A percentile compares a stretch with the other conserved stretches of the same genome.
Conservation (phyloP, 2,797 vertebrate species). For the Alectoris magna region DNA sequence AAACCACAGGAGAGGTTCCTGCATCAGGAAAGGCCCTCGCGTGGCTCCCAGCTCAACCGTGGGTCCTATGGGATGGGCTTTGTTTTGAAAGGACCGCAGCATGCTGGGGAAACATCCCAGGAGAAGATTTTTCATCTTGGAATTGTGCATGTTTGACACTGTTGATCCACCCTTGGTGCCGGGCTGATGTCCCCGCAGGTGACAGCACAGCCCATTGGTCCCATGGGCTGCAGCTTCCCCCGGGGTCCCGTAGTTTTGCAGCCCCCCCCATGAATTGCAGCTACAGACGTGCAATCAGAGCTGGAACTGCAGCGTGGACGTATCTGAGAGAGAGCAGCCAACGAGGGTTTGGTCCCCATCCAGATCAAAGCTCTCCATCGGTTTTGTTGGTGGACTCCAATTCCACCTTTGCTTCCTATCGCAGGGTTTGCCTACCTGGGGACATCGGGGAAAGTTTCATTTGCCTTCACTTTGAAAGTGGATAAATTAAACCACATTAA, state of each 20-base stretch:
- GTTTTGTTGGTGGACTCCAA: neutral
- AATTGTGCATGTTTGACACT: neutral
- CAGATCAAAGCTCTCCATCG: neutral
- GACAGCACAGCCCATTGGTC: neutral
- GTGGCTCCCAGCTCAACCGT: neutral
- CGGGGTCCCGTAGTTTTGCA: neutral
- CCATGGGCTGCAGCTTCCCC: neutral
- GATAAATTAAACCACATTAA: constrained; percentile 57
- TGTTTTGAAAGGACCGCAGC: neutral
- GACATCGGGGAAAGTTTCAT: neutral
- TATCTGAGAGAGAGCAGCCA: fast-evolving
- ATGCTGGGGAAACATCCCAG: neutral
- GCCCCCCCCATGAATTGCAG: neutral
- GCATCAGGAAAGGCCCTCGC: neutral
- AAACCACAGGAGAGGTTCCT: neutral
- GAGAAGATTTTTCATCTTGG: neutral
- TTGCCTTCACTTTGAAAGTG: constrained; percentile 38
- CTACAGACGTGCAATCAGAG: neutral
- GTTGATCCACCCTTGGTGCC: neutral
- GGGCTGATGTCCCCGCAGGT: constrained; percentile 3
- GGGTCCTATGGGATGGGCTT: fast-evolving
- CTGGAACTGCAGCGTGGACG: neutral
- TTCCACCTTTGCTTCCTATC: neutral
- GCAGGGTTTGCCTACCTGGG: constrained; percentile 32
- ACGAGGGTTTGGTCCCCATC: neutral